phyloP scores from a whole-genome alignment of 1,140 invertebrate species.

The Nomia melanderi region DNA sequence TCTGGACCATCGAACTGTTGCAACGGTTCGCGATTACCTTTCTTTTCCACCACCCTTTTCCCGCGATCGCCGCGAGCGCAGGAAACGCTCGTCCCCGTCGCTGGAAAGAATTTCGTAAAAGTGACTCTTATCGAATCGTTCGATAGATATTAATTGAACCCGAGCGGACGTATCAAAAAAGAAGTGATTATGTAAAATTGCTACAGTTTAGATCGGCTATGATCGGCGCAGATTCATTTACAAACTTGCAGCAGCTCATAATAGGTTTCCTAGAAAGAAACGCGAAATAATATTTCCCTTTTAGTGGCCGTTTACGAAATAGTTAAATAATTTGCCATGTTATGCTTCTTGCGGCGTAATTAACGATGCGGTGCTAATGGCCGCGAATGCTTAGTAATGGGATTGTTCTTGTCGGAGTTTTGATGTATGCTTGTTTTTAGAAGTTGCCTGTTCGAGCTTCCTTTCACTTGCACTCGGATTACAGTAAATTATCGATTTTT shows the following conservation, averaged over 20 bases:
- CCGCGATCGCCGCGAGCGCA: not conserved
- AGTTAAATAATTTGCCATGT: not conserved
- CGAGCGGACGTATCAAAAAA: no score
- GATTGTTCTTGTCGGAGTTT: no score
- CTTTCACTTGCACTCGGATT: no score
- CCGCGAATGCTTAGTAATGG: no score
- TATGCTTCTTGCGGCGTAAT: not conserved
- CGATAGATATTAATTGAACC: no score
- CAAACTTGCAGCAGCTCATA: not conserved
- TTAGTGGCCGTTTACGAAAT: not conserved
- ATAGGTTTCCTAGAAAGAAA: not conserved
- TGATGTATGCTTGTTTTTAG: no score
- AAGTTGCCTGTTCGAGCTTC: no score
- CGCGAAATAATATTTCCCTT: not conserved
- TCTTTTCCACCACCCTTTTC: not conserved
- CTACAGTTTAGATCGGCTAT: no score
- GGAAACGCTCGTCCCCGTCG: not conserved
- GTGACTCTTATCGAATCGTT: not conserved
- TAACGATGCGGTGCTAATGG: not conserved
- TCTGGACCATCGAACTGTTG: constrained; percentile 4
- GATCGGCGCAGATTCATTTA: no score
- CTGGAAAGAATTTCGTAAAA: not conserved
- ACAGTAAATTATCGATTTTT: no score
- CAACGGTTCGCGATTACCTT: constrained; percentile 27
- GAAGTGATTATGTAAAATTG: not conserved